Base-by-base conservation (phyloP, 2,888 invertebrate genomes). In the Auanema sp. region DNA sequence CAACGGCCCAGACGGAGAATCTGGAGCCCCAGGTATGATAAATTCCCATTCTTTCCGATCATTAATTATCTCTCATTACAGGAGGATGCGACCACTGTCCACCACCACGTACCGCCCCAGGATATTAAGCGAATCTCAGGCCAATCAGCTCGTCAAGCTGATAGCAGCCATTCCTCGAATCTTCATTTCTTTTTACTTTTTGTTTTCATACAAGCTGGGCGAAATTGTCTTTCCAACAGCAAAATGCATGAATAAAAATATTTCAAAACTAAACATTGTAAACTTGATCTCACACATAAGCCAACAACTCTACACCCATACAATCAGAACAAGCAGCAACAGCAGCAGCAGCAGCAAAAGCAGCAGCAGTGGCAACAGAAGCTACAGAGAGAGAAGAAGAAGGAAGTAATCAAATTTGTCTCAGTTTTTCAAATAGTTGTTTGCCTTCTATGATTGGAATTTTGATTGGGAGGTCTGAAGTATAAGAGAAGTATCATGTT, bases 81-180 rank as follows among this genome's bases (percentile, higher is more conserved):
- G 72, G 79, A 65, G 72, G 74, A 51, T 77, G 77, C 76, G 75
- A 76, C 61, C 77, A 79, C 75, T 79, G 77, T 69, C 76, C 77
- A 58, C 76, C 76, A 60, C 77, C 76, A 60, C 68, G 78, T 52
- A 78, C 78, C 55, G 76, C 77, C 43, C 77, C 78, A 63, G 78
- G 78, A 75, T 78, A 78, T 71, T 76, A 75, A 72, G 24, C 44
- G 25, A 18, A 24, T 33, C 50, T 23, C 18, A 42, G 18, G 58
- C 58, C 58, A 58, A 49, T 53, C 23, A 52, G 23, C 18, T 49
- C 14, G 21, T 44, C 23, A 42, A 59, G 59, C 59, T 60, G 52
- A 60, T 51, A 33, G 33, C 21, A 14, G n/a, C 43, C 59, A 43
- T 60, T 44, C 23, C 18, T 41, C 24, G 16, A 52, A 52, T 52